Evolutionary conservation across 1,140 invertebrate species (phyloP).

Genomic region (Leucophenga varia): DNA sequence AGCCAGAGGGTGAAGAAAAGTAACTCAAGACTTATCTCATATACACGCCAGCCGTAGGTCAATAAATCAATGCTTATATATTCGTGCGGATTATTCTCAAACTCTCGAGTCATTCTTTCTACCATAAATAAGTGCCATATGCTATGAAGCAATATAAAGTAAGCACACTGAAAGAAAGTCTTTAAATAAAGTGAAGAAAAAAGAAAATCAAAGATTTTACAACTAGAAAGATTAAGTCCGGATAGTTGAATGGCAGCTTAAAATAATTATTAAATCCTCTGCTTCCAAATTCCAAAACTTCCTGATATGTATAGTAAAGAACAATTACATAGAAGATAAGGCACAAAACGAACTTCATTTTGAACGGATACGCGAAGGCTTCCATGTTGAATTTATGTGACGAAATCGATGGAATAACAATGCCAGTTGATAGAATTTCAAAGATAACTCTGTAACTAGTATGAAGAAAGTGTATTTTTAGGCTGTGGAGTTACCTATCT

Average conservation of each 20-base stretch:
- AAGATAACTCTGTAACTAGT: constrained; percentile 4
- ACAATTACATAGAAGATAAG: constrained; percentile 2
- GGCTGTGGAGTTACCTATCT: neutral
- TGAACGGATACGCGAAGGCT: no score
- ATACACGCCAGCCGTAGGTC: neutral
- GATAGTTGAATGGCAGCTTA: neutral
- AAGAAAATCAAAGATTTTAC: no score
- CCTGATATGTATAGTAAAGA: constrained; percentile 4
- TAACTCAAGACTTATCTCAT: neutral
- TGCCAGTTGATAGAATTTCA: constrained; percentile 10
- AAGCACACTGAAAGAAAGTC: neutral
- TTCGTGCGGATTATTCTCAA: neutral
- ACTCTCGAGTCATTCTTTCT: neutral
- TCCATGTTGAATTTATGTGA: neutral
- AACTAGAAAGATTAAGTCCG: constrained; percentile 3
- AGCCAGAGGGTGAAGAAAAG: neutral
- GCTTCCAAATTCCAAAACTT: neutral
- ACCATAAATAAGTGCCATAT: constrained; percentile 5
- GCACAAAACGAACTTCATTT: neutral
- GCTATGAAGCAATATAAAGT: neutral
- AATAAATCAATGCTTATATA: constrained; percentile 10
- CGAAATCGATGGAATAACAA: neutral
- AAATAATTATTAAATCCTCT: neutral
- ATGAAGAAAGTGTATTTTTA: neutral
- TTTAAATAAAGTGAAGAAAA: no score